These are phyloP conservation scores for Hippocampus zosterae DNA, from an alignment of 2,113 vertebrate species.

Conservation along the genomic window DNA sequence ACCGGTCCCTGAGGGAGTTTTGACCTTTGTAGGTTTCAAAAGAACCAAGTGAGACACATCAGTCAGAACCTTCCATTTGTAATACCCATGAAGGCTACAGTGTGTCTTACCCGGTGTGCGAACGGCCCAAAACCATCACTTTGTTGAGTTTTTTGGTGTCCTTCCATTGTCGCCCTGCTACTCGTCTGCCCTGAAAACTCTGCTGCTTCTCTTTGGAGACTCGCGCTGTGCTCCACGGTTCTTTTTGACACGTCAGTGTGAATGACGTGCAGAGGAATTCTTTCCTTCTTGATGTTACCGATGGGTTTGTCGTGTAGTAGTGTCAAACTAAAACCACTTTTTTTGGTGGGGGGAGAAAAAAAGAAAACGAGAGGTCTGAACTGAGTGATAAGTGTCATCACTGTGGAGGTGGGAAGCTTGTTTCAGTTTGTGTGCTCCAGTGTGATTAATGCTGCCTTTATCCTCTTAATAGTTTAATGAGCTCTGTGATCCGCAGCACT, in stretches of 20 bases:
- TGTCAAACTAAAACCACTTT: neutral
- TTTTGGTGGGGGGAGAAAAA: neutral
- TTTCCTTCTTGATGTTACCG: slow-evolving; percentile 51
- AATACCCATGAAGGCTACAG: slow-evolving; percentile 1
- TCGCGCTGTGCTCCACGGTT: slow-evolving; percentile 3
- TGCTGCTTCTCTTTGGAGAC: slow-evolving; percentile 23
- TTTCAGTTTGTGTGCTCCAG: slow-evolving; percentile 5
- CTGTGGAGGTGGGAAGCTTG: neutral
- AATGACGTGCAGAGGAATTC: slow-evolving; percentile 58
- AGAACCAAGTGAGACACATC: slow-evolving; percentile 13
- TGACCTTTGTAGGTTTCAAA: slow-evolving; percentile 61
- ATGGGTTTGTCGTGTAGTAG: slow-evolving; percentile 16
- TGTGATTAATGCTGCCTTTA: slow-evolving; percentile 3
- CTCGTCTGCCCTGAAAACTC: slow-evolving; percentile 15
- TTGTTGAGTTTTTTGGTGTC: slow-evolving; percentile 74
- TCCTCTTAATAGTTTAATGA: slow-evolving; percentile 3
- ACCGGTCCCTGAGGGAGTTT: slow-evolving; percentile 62
- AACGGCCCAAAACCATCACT: slow-evolving; percentile 74
- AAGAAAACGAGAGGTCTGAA: too few species aligned
- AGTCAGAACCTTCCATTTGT: slow-evolving; percentile 2
- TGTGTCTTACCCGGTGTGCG: slow-evolving; percentile 75
- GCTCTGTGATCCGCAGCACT: slow-evolving; percentile 1
- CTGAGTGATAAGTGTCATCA: neutral
- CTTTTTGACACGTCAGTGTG: slow-evolving; percentile 37
- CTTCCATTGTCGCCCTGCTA: slow-evolving; percentile 64